Conservation (phyloP, 2,888 invertebrate genomes). For the Endomychus coccineus region DNA sequence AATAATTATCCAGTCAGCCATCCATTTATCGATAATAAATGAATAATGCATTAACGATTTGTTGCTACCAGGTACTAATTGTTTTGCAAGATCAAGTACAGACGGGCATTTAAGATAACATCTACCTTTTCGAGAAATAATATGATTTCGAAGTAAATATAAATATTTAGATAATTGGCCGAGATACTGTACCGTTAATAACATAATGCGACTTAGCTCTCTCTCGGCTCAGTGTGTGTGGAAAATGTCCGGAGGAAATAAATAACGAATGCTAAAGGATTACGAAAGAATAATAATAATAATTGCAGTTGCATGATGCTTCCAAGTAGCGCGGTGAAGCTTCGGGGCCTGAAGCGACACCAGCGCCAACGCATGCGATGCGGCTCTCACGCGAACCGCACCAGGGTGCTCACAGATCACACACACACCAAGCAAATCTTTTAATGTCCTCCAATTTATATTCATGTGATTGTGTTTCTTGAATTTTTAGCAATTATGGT, state of each 20-base stretch:
- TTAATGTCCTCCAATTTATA: conserved; percentile 25
- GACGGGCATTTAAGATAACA: conserved; percentile 3
- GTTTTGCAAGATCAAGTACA: neutral
- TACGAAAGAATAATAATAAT: conserved; percentile 19
- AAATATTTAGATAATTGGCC: conserved; percentile 22
- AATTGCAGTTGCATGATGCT: conserved; percentile 34
- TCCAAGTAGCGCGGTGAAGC: conserved; percentile 36
- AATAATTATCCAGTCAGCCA: no score
- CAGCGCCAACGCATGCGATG: conserved; percentile 14
- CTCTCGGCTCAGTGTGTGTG: no score
- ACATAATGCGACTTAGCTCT: conserved; percentile 29
- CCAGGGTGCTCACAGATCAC: conserved; percentile 29
- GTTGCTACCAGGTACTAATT: neutral
- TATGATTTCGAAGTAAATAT: conserved; percentile 4
- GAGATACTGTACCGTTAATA: conserved; percentile 26
- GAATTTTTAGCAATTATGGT: no score
- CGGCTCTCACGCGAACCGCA: conserved; percentile 20
- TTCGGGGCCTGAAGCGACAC: conserved; percentile 25
- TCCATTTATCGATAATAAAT: no score
- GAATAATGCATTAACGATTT: neutral
- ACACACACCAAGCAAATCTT: no score
- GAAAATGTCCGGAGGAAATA: conserved; percentile 27
- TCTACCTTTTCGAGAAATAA: neutral
- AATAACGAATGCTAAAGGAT: conserved; percentile 28
- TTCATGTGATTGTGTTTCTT: conserved; percentile 25